Evolutionary conservation across 2,888 invertebrate species (phyloP), one percentile per base, ranked within the genome.

Genomic region (Thereva nobilitata): DNA sequence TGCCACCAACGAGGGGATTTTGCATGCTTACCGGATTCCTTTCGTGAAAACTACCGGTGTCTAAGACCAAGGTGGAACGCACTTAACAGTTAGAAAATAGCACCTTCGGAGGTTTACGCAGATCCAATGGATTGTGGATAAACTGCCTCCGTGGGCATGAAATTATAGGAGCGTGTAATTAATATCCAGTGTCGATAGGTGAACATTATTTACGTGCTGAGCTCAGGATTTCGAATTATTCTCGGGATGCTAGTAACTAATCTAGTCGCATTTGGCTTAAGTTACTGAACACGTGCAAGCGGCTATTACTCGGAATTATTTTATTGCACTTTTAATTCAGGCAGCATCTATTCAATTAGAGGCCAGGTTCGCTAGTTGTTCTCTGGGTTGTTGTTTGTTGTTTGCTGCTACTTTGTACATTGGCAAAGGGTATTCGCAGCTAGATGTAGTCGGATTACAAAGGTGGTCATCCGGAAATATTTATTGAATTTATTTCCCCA

Each of bases 201-300:
- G 75, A 76, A 77, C 79, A 79, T 79, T 79, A 79, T 79, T 79
- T 79, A 79, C 79, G 78, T 79, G 79, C 79, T 78, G 79, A 74
- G 80, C 74, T 74, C 34, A 47, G 47, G 47, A 59, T 47, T 59
- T 59, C 47, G 40, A 59, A 59, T 59, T 59, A 59, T 59, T 47
- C 59, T 10, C 47, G 47, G 59, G 38, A 23, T 2, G 23, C 23
- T 23, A 12, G 59, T 49, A 59, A 45, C 44, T 47, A 47, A 59
- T 59, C 47, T 59, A 47, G 59, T 59, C 47, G 42, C 23, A 10
- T 42, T 38, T 45, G 49, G 10, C 37, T 38, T 7, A 49, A 49
- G 49, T 38, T 49, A 49, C 59, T 45, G 37, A 47, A 59, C 47
- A 59, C 59, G 42, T 59, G 59, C 9, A 8, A 42, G 2, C 42